Evolutionary conservation across 2,797 vertebrate genomes (phyloP).

Genomic region (Lagodon rhomboides): DNA sequence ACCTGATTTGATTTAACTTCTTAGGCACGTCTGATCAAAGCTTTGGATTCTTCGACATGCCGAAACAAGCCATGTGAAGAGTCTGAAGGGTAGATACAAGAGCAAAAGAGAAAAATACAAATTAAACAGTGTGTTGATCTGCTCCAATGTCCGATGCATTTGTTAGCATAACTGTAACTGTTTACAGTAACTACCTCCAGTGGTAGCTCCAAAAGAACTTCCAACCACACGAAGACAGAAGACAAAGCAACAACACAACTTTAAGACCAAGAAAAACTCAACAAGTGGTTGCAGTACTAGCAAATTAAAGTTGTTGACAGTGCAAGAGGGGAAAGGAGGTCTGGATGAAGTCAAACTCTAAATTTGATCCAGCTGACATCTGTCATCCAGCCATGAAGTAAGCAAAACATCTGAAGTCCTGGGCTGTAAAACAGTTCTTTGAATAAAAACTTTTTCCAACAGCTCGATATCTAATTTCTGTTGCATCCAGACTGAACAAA

Average conservation of each 20-base stretch:
- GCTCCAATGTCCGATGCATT: not conserved
- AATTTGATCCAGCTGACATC: not conserved
- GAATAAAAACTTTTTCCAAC: not conserved
- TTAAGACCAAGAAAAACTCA: not conserved
- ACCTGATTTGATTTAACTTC: not conserved
- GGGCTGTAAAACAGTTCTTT: not conserved
- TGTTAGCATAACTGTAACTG: not conserved
- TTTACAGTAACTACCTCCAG: no score
- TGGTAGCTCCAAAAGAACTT: not conserved
- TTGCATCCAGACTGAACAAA: constrained; percentile 2
- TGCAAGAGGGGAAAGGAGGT: not conserved
- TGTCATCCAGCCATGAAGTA: not conserved
- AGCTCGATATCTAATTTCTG: constrained; percentile 2
- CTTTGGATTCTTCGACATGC: not conserved
- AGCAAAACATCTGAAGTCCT: not conserved
- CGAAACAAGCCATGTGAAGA: not conserved
- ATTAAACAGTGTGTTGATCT: not conserved
- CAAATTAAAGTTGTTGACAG: not conserved
- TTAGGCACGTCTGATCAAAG: not conserved
- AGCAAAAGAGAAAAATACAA: not conserved
- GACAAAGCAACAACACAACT: not conserved
- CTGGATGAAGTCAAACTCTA: not conserved
- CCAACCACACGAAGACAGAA: not conserved
- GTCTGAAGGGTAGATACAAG: not conserved
- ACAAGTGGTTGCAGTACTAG: not conserved